Conservation (phyloP, 2,797 vertebrate species). For the Dendrocincla fuliginosa region DNA sequence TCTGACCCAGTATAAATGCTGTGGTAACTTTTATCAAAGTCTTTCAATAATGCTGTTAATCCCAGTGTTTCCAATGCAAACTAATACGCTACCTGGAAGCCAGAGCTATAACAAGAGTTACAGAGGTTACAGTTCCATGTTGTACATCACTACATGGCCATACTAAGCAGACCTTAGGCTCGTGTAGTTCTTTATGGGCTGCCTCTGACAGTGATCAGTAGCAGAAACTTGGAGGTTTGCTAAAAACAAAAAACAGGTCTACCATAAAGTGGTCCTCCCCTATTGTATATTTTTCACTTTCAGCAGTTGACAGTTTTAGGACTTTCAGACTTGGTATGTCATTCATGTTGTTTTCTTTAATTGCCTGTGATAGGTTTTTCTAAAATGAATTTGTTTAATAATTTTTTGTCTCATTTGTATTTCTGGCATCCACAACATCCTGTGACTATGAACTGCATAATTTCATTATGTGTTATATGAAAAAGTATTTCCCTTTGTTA, state of each 20-base stretch:
- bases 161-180: neutral
- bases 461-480: neutral
- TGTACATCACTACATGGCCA: neutral
- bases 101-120: neutral
- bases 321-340: neutral
- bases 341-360: neutral
- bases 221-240: neutral
- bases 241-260: neutral
- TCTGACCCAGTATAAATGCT: neutral
- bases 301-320: neutral
- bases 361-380: neutral
- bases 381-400: neutral
- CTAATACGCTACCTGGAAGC: neutral
- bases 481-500: conserved; percentile 54
- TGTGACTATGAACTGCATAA: neutral
- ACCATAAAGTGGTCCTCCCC: neutral
- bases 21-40: neutral
- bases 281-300: neutral
- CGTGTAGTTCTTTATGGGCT: neutral
- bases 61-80: neutral
- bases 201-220: neutral
- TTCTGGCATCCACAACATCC: conserved; percentile 48
- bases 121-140: neutral
- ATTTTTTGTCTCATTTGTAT: conserved; percentile 23
- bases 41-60: neutral